Percentiles rank a stretch among this genome's conserved stretches.
Evolutionary conservation across 2,888 invertebrate species (phyloP).

Genomic region (Idaea straminata): DNA sequence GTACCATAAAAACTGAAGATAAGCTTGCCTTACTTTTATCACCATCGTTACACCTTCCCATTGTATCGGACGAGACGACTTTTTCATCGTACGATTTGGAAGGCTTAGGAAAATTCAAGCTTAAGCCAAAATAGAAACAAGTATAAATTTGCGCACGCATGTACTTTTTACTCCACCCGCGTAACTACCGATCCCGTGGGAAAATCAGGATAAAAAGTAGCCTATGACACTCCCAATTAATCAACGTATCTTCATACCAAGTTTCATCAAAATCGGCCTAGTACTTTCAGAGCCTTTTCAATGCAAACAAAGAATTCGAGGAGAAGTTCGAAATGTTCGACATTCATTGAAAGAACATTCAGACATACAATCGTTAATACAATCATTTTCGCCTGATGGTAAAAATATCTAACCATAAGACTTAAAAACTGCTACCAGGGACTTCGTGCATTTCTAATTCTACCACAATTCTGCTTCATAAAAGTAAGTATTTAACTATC

Average conservation of each 20-base stretch:
- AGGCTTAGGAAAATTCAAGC: not conserved
- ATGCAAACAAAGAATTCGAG: no score
- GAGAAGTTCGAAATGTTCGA: not conserved
- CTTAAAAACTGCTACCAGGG: no score
- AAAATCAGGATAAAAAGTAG: no score
- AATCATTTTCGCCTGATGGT: not conserved
- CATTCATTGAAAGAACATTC: not conserved
- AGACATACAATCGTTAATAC: not conserved
- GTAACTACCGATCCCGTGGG: no score
- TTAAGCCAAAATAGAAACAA: no score
- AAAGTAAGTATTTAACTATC: not conserved
- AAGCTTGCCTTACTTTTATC: constrained; percentile 67
- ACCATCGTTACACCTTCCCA: constrained; percentile 37
- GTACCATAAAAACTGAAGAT: constrained; percentile 71
- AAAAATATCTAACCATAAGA: not conserved
- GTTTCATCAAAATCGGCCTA: no score
- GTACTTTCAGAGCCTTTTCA: no score
- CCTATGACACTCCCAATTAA: no score
- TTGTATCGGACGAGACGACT: constrained; percentile 31
- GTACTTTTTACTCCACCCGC: no score
- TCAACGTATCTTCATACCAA: no score
- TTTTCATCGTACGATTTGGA: not conserved
- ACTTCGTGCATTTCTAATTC: not conserved
- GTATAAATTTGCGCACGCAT: no score
- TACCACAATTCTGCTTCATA: not conserved